Percentiles rank a stretch among this genome's conserved stretches.
Conservation (phyloP, 2,113 vertebrate genomes). For the Sebastes fasciatus region DNA sequence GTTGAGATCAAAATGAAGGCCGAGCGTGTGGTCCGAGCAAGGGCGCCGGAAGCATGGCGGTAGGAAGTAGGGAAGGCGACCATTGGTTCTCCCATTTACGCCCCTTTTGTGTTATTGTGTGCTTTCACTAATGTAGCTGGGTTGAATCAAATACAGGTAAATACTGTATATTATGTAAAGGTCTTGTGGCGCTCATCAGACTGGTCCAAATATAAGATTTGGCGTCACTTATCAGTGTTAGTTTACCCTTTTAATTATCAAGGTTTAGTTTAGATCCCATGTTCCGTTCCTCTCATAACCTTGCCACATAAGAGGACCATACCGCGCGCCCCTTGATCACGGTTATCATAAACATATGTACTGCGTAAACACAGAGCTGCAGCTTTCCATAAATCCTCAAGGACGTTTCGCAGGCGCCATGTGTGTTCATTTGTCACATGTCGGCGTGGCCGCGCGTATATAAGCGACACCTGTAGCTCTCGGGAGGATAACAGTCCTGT, state of each 20-base stretch:
- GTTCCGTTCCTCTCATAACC: background rate
- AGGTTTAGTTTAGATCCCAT: background rate
- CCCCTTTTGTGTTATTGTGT: too few species aligned
- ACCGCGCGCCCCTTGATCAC: background rate
- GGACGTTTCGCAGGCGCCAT: background rate
- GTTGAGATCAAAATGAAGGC: background rate
- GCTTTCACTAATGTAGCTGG: too few species aligned
- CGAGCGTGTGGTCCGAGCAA: background rate
- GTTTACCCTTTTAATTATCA: background rate
- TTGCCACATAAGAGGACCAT: background rate
- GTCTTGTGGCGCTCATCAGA: too few species aligned
- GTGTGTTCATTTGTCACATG: background rate
- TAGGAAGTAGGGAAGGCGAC: background rate
- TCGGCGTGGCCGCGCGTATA: background rate
- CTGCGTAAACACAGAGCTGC: background rate
- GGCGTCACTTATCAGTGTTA: background rate
- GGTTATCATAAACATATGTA: background rate
- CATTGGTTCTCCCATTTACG: background rate
- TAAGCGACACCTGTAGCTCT: conserved; percentile 18
- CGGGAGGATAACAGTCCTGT: background rate
- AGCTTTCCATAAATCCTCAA: background rate
- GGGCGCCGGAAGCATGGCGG: background rate
- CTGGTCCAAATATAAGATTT: too few species aligned
- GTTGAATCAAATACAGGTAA: too few species aligned
- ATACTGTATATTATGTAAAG: too few species aligned